These are phyloP conservation scores for Sardinella longiceps DNA, from an alignment of 2,797 vertebrate species.

Conservation along the genomic window DNA sequence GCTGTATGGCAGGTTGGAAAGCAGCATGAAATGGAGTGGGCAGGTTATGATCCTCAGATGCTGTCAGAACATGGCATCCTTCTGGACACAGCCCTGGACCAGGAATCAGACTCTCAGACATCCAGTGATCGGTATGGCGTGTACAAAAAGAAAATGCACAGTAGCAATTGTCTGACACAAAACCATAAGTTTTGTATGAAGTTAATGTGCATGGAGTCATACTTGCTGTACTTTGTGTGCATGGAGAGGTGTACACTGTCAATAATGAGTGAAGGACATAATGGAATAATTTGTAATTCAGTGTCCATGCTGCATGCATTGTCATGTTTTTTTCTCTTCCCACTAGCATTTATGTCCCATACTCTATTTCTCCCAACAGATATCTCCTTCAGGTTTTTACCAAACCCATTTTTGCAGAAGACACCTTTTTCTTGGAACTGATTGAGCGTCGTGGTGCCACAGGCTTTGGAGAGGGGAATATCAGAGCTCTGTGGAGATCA, in stretches of 20 bases:
- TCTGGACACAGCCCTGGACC: constrained; percentile 77
- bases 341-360: not conserved
- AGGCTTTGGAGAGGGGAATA: constrained; percentile 93
- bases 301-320: not conserved
- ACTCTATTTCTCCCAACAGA: constrained; percentile 51
- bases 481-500: constrained; percentile 88
- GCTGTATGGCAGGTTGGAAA: constrained; percentile 74
- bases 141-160: not conserved
- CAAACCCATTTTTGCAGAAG: constrained; percentile 86
- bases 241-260: too few relatives aligned
- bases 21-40: constrained; percentile 78
- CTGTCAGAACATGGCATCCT: constrained; percentile 86
- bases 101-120: constrained; percentile 41
- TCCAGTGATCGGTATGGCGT: constrained; percentile 41
- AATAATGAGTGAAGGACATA: not conserved
- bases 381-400: constrained; percentile 94
- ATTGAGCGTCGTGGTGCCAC: constrained; percentile 87
- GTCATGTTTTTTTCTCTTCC: not conserved
- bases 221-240: too few relatives aligned
- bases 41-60: constrained; percentile 74
- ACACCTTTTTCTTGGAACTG: constrained; percentile 94
- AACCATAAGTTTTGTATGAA: not conserved
- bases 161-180: not conserved
- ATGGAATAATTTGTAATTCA: too few relatives aligned
- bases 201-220: not conserved